These are phyloP conservation scores for Hypercompe scribonia DNA, from an alignment of 2,888 invertebrate species.

Conservation along the genomic window DNA sequence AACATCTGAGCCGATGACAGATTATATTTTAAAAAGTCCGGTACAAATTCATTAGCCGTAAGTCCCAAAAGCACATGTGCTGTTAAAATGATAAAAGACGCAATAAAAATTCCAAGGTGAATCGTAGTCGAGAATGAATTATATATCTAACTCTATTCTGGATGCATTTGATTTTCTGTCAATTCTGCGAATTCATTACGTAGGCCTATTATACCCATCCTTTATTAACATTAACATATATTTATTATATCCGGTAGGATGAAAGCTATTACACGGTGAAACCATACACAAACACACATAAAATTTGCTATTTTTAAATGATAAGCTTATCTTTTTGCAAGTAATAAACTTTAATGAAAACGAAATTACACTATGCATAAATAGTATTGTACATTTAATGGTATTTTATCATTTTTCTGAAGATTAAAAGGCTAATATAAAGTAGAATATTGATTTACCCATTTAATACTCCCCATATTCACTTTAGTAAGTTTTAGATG, in stretches of 20 bases:
- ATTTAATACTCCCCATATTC: neutral
- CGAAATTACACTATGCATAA: neutral
- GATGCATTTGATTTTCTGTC: conserved; percentile 17
- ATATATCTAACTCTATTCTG: conserved; percentile 9
- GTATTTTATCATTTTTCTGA: neutral
- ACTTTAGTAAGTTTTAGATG: too few relatives aligned
- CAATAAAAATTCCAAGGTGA: conserved; percentile 45
- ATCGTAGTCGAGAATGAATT: conserved; percentile 34
- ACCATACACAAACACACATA: too few relatives aligned
- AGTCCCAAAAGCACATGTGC: conserved; percentile 38
- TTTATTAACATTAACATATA: neutral
- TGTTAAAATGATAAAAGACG: conserved; percentile 58
- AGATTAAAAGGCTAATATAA: neutral
- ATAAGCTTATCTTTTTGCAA: neutral
- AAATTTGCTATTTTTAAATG: too few relatives aligned
- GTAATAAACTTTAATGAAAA: neutral
- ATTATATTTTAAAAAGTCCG: conserved; percentile 68
- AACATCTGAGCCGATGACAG: conserved; percentile 76
- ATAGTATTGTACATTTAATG: neutral
- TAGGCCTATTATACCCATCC: neutral
- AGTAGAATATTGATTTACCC: neutral
- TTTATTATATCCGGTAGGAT: neutral
- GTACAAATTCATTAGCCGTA: conserved; percentile 71
- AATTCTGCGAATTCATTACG: conserved; percentile 11
- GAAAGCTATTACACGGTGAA: neutral